Percentiles rank a stretch among this genome's conserved stretches.
phyloP scores from a whole-genome alignment of 2,888 invertebrate genomes.

The Phortica okadai region DNA sequence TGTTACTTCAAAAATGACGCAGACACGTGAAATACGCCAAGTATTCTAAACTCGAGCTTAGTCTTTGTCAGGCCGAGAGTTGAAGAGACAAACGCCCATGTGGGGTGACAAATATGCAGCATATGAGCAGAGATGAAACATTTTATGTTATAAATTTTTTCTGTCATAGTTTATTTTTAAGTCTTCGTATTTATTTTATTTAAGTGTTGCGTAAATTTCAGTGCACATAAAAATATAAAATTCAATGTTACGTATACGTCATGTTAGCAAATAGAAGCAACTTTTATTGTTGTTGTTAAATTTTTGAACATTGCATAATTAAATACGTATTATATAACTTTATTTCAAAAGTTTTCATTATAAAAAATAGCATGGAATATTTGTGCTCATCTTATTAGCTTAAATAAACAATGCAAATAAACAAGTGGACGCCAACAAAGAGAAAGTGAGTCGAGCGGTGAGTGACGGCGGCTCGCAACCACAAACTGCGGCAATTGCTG shows the following conservation, averaged over 20 bases:
- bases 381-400: no score
- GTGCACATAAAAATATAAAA: not conserved
- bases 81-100: not conserved
- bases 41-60: slow-evolving; percentile 49
- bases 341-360: no score
- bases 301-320: no score
- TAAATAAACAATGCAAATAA: no score
- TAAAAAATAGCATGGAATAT: no score
- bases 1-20: slow-evolving; percentile 12
- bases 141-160: slow-evolving; percentile 47
- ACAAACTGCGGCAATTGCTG: slow-evolving; percentile 9
- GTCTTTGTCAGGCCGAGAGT: not conserved
- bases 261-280: not conserved
- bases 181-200: not conserved
- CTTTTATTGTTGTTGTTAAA: no score
- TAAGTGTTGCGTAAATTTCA: not conserved
- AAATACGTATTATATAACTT: no score
- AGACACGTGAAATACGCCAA: slow-evolving; percentile 46
- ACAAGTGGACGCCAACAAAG: not conserved
- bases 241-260: not conserved
- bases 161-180: slow-evolving; percentile 45
- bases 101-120: slow-evolving; percentile 15
- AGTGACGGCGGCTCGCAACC: not conserved
- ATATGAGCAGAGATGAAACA: slow-evolving; percentile 55
- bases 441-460: not conserved